Percentiles rank a stretch among this genome's conserved stretches.
Conservation (phyloP, 2,797 vertebrate genomes). For the Leptoclinus maculatus region DNA sequence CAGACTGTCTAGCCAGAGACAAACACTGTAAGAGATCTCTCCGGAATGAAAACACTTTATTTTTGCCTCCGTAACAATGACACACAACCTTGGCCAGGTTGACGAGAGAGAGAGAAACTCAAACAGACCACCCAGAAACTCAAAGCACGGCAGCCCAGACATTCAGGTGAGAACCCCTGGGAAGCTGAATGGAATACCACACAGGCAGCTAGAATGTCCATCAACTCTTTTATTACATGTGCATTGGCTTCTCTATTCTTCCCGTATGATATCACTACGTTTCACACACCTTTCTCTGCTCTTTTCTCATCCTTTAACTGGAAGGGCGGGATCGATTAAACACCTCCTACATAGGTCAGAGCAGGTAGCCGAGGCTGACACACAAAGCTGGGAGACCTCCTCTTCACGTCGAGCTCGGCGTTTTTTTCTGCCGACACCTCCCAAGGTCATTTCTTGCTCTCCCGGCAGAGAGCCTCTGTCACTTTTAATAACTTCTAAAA, state of each 20-base stretch:
- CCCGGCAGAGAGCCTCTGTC: slow-evolving; percentile 69
- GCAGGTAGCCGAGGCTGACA: slow-evolving; percentile 35
- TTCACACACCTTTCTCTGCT: slow-evolving; percentile 28
- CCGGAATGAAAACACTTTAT: slow-evolving; percentile 6
- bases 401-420: slow-evolving; percentile 37
- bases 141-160: not conserved
- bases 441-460: slow-evolving; percentile 70
- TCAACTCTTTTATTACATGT: not conserved
- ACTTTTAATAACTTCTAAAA: slow-evolving; percentile 77
- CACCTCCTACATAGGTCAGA: slow-evolving; percentile 49
- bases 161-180: slow-evolving; percentile 22
- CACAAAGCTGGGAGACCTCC: slow-evolving; percentile 42
- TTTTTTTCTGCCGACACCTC: slow-evolving; percentile 57
- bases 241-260: slow-evolving; percentile 8
- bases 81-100: slow-evolving; percentile 36
- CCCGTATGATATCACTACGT: slow-evolving; percentile 6
- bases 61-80: not conserved
- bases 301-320: slow-evolving; percentile 19
- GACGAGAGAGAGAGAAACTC: not conserved
- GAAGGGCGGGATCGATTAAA: slow-evolving; percentile 51
- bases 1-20: slow-evolving; percentile 42
- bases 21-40: not conserved
- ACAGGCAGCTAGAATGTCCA: slow-evolving; percentile 47
- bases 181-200: slow-evolving; percentile 9
- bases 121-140: slow-evolving; percentile 13